Evolutionary conservation across 1,140 invertebrate species (phyloP).

Genomic region (Drosophila sulfurigaster): DNA sequence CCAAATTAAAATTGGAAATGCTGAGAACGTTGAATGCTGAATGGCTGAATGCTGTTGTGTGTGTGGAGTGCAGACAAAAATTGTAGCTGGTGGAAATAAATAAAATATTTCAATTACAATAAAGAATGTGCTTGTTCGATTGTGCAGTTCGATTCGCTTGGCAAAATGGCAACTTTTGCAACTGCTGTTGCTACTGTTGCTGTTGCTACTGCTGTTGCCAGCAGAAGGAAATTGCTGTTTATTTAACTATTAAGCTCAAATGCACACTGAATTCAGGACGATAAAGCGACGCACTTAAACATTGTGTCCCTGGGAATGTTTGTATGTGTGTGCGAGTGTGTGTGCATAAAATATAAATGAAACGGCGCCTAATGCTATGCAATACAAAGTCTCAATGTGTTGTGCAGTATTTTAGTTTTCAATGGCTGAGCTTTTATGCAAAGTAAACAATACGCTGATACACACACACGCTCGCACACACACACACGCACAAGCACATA

Average conservation of each 20-base stretch:
- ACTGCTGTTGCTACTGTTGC: conserved; percentile 12
- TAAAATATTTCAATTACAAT: conserved; percentile 52
- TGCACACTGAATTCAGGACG: conserved; percentile 59
- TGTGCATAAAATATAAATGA: conserved; percentile 82
- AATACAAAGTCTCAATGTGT: conserved; percentile 78
- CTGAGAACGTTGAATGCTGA: not conserved
- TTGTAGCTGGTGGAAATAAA: conserved; percentile 13
- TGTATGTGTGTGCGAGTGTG: conserved; percentile 46
- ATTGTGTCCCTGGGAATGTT: not conserved
- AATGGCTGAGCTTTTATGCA: conserved; percentile 81
- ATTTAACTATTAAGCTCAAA: conserved; percentile 79
- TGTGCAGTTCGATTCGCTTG: conserved; percentile 26
- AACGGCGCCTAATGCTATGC: conserved; percentile 75
- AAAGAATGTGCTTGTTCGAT: conserved; percentile 27
- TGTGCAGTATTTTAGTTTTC: conserved; percentile 83
- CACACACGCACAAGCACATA: conserved; percentile 15
- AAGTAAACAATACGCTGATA: conserved; percentile 63
- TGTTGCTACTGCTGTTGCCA: conserved; percentile 41
- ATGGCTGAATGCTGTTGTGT: too few relatives aligned
- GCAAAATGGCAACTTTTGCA: conserved; percentile 44
- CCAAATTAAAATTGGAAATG: conserved; percentile 14
- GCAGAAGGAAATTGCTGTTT: conserved; percentile 75
- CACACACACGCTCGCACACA: conserved; percentile 13
- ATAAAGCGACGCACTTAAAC: conserved; percentile 38
- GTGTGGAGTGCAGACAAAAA: too few relatives aligned